A percentile compares a stretch with the other conserved stretches of the same genome.
Conservation (phyloP, 2,888 invertebrate species). For the Ornithoptera alexandrae region DNA sequence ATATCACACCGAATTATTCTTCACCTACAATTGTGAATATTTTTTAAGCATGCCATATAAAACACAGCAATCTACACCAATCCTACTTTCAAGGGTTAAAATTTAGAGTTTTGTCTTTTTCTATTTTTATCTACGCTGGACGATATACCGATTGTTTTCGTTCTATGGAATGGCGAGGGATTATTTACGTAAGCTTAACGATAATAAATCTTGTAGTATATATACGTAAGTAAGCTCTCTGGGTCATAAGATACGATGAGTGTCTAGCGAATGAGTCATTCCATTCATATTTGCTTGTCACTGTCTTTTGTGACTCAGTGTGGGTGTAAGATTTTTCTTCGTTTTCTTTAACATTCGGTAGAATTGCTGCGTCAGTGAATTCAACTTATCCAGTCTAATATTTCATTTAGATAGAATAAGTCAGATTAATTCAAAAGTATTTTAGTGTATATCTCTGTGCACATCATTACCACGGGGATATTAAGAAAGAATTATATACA, state of each 20-base stretch:
- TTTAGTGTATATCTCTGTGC: neutral
- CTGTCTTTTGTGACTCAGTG: constrained; percentile 27
- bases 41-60: neutral
- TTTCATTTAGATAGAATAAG: constrained; percentile 16
- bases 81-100: neutral
- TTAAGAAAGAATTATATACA: neutral
- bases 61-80: neutral
- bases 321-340: constrained; percentile 29
- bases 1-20: constrained; percentile 52
- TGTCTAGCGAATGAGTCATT: constrained; percentile 27
- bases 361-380: constrained; percentile 20
- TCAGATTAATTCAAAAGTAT: neutral
- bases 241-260: constrained; percentile 28
- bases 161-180: neutral
- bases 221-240: constrained; percentile 18
- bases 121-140: constrained; percentile 1
- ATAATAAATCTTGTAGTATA: constrained; percentile 28
- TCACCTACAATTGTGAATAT: constrained; percentile 2
- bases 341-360: constrained; percentile 12
- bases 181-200: constrained; percentile 27
- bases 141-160: constrained; percentile 17
- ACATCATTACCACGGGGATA: neutral
- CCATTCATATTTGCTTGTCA: constrained; percentile 31
- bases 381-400: constrained; percentile 9
- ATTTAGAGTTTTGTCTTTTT: constrained; percentile 7